A percentile compares a stretch with the other conserved stretches of the same genome.
Conservation (phyloP, 2,888 invertebrate genomes). For the Drosophila percnosoma region DNA sequence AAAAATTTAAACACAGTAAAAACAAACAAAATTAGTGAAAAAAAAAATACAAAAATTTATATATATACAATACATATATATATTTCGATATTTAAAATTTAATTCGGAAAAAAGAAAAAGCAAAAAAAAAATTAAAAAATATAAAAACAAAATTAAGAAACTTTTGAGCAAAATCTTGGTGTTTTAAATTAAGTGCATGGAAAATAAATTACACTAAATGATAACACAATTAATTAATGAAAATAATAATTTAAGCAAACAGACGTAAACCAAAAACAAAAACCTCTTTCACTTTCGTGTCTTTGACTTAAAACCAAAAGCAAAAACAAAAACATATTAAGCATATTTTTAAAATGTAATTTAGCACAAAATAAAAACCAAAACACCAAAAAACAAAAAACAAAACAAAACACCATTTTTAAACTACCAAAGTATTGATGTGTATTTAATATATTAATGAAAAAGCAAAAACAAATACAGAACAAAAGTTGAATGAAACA, state of each 20-base stretch:
- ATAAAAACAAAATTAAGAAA: slow-evolving; percentile 65
- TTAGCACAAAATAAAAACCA: slow-evolving; percentile 70
- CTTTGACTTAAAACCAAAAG: slow-evolving; percentile 82
- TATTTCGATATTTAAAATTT: slow-evolving; percentile 78
- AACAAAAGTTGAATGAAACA: slow-evolving; percentile 49
- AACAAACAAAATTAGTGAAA: slow-evolving; percentile 73
- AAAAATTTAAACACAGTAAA: slow-evolving; percentile 50
- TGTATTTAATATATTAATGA: slow-evolving; percentile 71
- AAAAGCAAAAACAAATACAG: slow-evolving; percentile 42
- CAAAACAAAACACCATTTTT: slow-evolving; percentile 63
- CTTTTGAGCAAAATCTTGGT: slow-evolving; percentile 82
- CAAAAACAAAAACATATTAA: slow-evolving; percentile 64
- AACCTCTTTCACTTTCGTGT: slow-evolving; percentile 85
- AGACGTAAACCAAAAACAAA: slow-evolving; percentile 76
- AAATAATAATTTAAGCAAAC: slow-evolving; percentile 66
- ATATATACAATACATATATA: slow-evolving; percentile 62
- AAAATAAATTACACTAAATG: slow-evolving; percentile 67
- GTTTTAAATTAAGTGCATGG: slow-evolving; percentile 81
- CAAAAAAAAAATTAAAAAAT: slow-evolving; percentile 28
- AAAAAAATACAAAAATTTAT: slow-evolving; percentile 43
- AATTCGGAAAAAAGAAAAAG: slow-evolving; percentile 63
- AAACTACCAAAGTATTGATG: slow-evolving; percentile 77
- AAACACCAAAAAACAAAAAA: slow-evolving; percentile 39
- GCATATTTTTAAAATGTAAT: slow-evolving; percentile 79
- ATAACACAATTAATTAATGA: slow-evolving; percentile 66